Conservation (phyloP, 2,797 vertebrate genomes). For the Erithacus rubecula region DNA sequence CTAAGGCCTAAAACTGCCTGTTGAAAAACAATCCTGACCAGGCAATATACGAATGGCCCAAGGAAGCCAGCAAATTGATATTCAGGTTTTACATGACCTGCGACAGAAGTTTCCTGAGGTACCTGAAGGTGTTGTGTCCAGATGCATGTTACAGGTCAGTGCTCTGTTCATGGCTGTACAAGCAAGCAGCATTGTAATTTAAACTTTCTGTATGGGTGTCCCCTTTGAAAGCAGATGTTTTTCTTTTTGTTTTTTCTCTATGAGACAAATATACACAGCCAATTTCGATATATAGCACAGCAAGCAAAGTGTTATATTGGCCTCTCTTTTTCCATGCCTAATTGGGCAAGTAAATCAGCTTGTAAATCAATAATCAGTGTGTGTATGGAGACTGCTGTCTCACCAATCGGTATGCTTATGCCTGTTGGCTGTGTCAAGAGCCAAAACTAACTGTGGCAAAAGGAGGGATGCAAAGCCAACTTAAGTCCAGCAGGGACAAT, state of each 20-base stretch:
- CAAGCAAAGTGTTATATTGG: not conserved
- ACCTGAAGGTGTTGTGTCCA: conserved; percentile 96
- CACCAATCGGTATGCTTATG: not conserved
- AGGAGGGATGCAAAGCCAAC: conserved; percentile 6
- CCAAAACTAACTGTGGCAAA: not conserved
- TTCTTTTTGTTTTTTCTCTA: not conserved
- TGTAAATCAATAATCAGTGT: not conserved
- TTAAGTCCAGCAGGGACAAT: not conserved
- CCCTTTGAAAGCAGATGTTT: not conserved
- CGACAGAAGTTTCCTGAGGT: conserved; percentile 98
- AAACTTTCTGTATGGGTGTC: not conserved
- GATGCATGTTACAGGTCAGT: conserved; percentile 96
- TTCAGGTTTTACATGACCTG: conserved; percentile 99
- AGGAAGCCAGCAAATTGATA: conserved; percentile 99
- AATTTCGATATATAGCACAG: not conserved
- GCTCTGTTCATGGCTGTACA: conserved; percentile 12
- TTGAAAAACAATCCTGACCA: conserved; percentile 83
- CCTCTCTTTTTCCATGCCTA: not conserved
- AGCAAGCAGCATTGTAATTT: not conserved
- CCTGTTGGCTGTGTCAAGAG: not conserved
- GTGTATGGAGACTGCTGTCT: not conserved
- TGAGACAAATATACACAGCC: not conserved
- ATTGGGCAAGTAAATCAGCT: not conserved
- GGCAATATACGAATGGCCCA: conserved; percentile 99
- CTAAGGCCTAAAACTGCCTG: conserved; percentile 83